Evolutionary conservation across 2,113 vertebrate genomes (phyloP).

Genomic region (Cottus gobio): DNA sequence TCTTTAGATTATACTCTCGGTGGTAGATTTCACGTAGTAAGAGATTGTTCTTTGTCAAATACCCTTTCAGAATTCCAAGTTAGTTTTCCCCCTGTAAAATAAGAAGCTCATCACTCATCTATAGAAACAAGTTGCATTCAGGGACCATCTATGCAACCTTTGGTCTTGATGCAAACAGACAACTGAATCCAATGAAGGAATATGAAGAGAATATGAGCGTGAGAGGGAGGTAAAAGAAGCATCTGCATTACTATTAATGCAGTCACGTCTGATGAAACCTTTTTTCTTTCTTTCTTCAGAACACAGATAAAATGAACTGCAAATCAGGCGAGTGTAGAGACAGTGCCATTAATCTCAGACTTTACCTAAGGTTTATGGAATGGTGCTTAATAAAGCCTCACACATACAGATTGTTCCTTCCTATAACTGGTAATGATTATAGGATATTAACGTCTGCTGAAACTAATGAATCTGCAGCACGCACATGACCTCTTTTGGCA

Average conservation of each 20-base stretch:
- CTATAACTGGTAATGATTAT: conserved; percentile 63
- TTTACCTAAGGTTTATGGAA: conserved; percentile 63
- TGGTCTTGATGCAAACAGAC: conserved; percentile 3
- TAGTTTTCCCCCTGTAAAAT: background rate
- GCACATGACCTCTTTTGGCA: conserved; percentile 81
- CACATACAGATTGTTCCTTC: conserved; percentile 56
- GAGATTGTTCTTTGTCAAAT: background rate
- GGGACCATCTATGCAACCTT: background rate
- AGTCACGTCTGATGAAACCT: conserved; percentile 35
- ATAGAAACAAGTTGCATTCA: conserved; percentile 7
- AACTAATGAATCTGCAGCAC: conserved; percentile 77
- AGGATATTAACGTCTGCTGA: conserved; percentile 67
- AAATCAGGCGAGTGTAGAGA: conserved; percentile 41
- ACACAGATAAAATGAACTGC: conserved; percentile 51
- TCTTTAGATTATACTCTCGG: background rate
- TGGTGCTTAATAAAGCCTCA: conserved; percentile 59
- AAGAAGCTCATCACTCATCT: conserved; percentile 3
- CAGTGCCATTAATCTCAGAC: conserved; percentile 59
- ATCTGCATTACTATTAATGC: conserved; percentile 10
- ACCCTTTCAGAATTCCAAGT: background rate
- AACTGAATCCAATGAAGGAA: conserved; percentile 7
- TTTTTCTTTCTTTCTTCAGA: conserved; percentile 6
- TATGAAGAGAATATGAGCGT: conserved; percentile 5
- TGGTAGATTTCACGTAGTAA: background rate
- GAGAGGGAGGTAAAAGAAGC: background rate